These are phyloP conservation scores for Drymodes brunneopygia DNA, from an alignment of 2,113 vertebrate genomes.

Conservation along the genomic window DNA sequence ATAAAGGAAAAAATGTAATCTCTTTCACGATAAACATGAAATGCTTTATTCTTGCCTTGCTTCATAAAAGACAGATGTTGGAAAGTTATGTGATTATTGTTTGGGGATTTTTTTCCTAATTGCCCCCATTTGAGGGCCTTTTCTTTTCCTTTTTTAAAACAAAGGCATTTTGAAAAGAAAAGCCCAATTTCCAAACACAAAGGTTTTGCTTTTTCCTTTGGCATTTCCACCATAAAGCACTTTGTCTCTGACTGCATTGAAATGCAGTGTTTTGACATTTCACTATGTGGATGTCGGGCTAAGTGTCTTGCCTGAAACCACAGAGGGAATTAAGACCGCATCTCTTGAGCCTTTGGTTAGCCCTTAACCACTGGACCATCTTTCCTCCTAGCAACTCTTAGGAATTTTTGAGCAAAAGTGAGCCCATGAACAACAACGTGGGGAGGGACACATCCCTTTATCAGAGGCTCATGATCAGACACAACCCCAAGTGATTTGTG, in stretches of 20 bases:
- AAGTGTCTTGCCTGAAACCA: constrained; percentile 28
- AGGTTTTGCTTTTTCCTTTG: not conserved
- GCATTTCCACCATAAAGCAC: constrained; percentile 1
- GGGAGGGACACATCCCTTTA: not conserved
- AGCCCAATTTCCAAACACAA: not conserved
- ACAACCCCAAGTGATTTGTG: not conserved
- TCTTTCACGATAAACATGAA: not conserved
- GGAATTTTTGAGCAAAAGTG: not conserved
- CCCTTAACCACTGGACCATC: not conserved
- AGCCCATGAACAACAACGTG: not conserved
- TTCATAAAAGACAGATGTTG: not conserved
- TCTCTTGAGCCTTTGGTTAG: not conserved
- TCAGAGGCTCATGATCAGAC: not conserved
- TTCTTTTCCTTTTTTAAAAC: not conserved
- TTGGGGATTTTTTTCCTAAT: not conserved
- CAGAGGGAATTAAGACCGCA: not conserved
- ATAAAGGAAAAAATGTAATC: not conserved
- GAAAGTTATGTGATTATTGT: not conserved
- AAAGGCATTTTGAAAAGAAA: not conserved
- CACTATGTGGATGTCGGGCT: not conserved
- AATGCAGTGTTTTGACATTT: constrained; percentile 38
- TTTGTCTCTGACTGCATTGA: not conserved
- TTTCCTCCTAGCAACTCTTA: not conserved
- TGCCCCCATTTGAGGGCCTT: accelerated
- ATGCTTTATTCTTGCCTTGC: not conserved